phyloP scores from a whole-genome alignment of 2,888 invertebrate species.

The Seladonia tumulorum region DNA sequence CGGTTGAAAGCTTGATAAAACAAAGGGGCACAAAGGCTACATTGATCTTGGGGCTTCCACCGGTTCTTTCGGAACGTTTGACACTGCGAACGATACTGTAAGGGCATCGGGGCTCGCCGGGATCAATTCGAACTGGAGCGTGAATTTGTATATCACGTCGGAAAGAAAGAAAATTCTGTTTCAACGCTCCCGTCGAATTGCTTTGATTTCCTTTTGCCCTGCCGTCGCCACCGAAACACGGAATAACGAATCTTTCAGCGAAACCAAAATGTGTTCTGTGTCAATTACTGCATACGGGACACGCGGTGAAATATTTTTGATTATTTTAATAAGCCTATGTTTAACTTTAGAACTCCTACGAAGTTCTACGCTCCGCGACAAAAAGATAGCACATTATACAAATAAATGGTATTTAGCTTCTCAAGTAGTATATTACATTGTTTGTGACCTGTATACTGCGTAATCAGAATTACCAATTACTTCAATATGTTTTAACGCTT shows the following conservation, averaged over 20 bases:
- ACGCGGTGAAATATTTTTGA: no score
- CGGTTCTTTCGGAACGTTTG: conserved; percentile 7
- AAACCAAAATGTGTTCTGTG: neutral
- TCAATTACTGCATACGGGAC: neutral
- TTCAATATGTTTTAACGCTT: no score
- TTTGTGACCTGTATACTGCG: no score
- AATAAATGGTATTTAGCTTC: no score
- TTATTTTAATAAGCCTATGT: no score
- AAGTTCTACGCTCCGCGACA: no score
- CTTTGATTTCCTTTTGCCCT: neutral
- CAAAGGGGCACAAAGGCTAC: neutral
- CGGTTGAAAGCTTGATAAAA: conserved; percentile 2
- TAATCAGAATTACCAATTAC: no score
- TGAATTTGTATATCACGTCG: conserved; percentile 38
- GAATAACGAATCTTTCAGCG: neutral
- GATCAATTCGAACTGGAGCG: neutral
- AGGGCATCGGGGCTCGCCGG: neutral
- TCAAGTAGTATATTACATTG: no score
- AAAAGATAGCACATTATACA: no score
- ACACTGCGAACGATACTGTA: neutral
- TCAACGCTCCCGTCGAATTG: neutral
- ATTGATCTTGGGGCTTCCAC: neutral
- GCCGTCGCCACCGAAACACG: neutral
- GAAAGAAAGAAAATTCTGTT: neutral
- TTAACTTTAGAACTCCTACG: no score